These are phyloP conservation scores for Hyaena hyaena DNA, from an alignment of 2,113 vertebrate species.

Conservation along the genomic window DNA sequence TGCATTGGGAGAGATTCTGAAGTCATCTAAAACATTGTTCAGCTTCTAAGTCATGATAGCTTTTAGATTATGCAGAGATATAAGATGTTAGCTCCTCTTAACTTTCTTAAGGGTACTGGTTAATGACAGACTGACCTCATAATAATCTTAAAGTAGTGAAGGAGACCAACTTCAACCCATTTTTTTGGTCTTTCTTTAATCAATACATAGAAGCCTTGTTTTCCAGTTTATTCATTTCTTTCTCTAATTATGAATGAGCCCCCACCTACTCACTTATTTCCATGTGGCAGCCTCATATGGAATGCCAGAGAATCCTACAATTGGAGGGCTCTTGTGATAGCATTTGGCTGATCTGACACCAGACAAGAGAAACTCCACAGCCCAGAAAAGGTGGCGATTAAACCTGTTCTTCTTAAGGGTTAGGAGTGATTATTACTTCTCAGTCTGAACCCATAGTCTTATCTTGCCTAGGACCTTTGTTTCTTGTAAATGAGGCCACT, in stretches of 20 bases:
- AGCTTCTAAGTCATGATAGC: slow-evolving; percentile 36
- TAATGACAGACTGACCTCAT: not conserved
- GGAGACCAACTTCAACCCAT: not conserved
- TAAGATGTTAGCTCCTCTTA: not conserved
- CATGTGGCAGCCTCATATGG: not conserved
- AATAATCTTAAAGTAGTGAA: slow-evolving; percentile 37
- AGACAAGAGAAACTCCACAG: not conserved
- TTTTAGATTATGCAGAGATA: slow-evolving; percentile 44
- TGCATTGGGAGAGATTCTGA: slow-evolving; percentile 21
- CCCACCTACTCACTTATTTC: not conserved
- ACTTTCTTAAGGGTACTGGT: slow-evolving; percentile 11
- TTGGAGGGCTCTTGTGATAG: not conserved
- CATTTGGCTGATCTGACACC: not conserved
- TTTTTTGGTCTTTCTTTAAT: not conserved
- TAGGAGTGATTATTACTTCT: not conserved
- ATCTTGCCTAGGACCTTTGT: slow-evolving; percentile 30
- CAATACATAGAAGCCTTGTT: not conserved
- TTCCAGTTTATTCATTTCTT: slow-evolving; percentile 38
- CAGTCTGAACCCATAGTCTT: slow-evolving; percentile 32
- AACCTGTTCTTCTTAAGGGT: not conserved
- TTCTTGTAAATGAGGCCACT: slow-evolving; percentile 22
- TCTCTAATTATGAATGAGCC: not conserved
- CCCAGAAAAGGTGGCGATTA: not conserved
- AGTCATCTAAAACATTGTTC: not conserved
- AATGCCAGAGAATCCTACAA: not conserved